These are phyloP conservation scores for Pyralis farinalis DNA, from an alignment of 2,888 invertebrate genomes.

Conservation along the genomic window DNA sequence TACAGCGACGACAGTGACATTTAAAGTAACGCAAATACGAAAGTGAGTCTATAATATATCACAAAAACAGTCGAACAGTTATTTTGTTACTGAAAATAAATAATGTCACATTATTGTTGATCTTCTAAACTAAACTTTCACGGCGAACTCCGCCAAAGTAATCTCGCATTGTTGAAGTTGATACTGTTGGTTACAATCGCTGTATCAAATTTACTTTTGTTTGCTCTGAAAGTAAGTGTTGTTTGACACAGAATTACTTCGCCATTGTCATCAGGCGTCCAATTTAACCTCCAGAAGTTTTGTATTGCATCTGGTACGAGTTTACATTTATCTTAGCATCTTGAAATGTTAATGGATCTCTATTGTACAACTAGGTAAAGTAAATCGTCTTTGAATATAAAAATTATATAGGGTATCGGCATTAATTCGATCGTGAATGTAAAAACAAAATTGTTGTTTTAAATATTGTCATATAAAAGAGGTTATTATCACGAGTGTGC, in stretches of 20 bases:
- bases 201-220: background rate
- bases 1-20: too few relatives aligned
- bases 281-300: background rate
- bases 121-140: background rate
- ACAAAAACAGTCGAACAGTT: background rate
- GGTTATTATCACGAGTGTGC: too few relatives aligned
- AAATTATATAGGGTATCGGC: too few relatives aligned
- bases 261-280: background rate
- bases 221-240: background rate
- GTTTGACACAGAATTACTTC: constrained; percentile 1
- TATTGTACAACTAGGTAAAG: too few relatives aligned
- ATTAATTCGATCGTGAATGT: too few relatives aligned
- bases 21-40: background rate
- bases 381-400: too few relatives aligned
- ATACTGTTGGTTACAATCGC: background rate
- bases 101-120: background rate
- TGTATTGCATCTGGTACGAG: background rate
- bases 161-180: background rate
- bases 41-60: background rate
- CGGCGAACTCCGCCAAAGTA: background rate
- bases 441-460: too few relatives aligned
- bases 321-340: background rate
- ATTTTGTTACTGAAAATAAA: background rate
- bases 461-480: too few relatives aligned
- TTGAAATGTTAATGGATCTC: too few relatives aligned